Base-by-base conservation (phyloP, 1,140 invertebrate genomes). In the Acromyrmex charruanus region DNA sequence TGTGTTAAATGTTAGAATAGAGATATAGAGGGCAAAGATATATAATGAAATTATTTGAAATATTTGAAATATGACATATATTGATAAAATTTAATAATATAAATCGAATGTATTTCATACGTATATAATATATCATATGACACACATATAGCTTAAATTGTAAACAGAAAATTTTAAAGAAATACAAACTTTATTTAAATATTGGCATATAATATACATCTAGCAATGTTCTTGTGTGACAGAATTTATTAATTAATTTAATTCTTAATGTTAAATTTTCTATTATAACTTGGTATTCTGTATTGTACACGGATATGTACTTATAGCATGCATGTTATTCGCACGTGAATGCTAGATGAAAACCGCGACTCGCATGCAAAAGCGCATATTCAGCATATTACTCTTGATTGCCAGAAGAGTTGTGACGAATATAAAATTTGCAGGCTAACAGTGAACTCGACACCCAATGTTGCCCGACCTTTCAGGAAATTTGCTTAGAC, bases 371-470 rank as follows among this genome's bases (percentile, higher is more conserved):
- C 53, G 68, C 53, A 35, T 59, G 51, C 35, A 59, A 74, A 82
- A 72, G 9, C 35, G 68, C 80, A 49, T 7, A 9, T 1, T 3
- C 55, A 74, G 80, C 68, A 59, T 44, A 39, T 80, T 66, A 53
- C 25, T 39, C n/a, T 16, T 12, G 68, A 72, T 82, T 53, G 65
- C 21, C 66, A 53, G 51, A 3, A 18, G 21, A 63, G 28, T 61
- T 44, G 39, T 75, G 58, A 61, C 80, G 69, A 81, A 69, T 69
- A 44, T 9, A 16, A 82, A 82, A 84, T 74, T 84, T 55, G 80
- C 80, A 75, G 18, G 14, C 39, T n/a, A 61, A 74, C 39, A 35
- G 12, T 25, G 39, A 82, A 84, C 28, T 12, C 69, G 80, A 84
- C 39, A 84, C 80, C 79, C 21, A 18, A 74, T 10, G 25, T 25